phyloP scores from a whole-genome alignment of 2,797 vertebrate species.

The Lutra lutra region DNA sequence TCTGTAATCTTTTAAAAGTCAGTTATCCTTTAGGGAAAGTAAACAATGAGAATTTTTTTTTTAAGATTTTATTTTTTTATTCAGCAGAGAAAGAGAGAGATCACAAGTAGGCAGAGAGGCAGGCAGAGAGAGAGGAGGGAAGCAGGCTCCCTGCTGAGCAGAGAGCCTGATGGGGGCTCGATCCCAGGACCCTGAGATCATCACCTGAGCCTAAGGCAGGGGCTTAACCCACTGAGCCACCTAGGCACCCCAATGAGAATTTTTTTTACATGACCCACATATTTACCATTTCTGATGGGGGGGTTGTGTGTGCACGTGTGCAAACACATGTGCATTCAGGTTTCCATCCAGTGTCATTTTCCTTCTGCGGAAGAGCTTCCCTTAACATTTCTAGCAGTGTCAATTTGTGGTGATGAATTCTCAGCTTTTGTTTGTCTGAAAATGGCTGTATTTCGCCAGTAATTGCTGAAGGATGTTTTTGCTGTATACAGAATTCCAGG shows the following conservation, averaged over 20 bases:
- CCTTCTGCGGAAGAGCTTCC: not conserved
- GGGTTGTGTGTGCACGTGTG: not conserved
- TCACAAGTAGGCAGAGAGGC: too few relatives aligned
- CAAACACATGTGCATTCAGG: not conserved
- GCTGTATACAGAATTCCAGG: not conserved
- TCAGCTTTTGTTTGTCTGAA: not conserved
- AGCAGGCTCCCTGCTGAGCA: too few relatives aligned
- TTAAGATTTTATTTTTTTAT: too few relatives aligned
- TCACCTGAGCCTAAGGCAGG: too few relatives aligned
- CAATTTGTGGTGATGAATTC: not conserved
- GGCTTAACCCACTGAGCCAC: too few relatives aligned
- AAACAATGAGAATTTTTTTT: not conserved
- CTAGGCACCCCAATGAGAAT: too few relatives aligned
- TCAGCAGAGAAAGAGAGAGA: too few relatives aligned
- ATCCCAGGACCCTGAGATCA: too few relatives aligned
- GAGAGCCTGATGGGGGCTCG: too few relatives aligned
- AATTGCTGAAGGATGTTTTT: not conserved
- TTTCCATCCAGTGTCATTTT: not conserved
- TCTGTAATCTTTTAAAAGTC: not conserved
- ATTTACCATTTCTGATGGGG: not conserved
- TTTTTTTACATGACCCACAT: not conserved
- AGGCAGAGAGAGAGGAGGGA: too few relatives aligned
- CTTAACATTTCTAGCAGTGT: not conserved
- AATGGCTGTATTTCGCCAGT: not conserved
- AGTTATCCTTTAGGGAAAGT: not conserved